phyloP scores from a whole-genome alignment of 1,140 invertebrate species.

The Geopemphigus sp. region DNA sequence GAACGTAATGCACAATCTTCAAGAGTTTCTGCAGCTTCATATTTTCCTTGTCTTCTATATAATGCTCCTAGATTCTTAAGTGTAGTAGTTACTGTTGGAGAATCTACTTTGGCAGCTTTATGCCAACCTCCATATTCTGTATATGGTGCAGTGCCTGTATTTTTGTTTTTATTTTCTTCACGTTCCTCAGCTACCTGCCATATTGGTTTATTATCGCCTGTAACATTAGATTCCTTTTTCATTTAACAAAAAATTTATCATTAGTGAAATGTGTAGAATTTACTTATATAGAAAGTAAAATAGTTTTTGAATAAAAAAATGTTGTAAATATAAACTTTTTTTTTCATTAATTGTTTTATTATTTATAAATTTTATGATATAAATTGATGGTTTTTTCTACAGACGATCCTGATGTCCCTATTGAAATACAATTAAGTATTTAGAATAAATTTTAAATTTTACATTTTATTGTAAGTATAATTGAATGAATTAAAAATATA shows the following conservation, averaged over 20 bases:
- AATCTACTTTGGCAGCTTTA: constrained; percentile 97
- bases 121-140: constrained; percentile 97
- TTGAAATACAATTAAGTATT: not conserved
- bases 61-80: constrained; percentile 95
- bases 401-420: not conserved
- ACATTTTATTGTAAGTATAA: not conserved
- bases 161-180: constrained; percentile 90
- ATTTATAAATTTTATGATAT: no score
- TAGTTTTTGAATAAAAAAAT: not conserved
- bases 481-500: not conserved
- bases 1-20: constrained; percentile 95
- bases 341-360: no score
- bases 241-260: constrained; percentile 47
- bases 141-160: constrained; percentile 86
- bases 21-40: constrained; percentile 96
- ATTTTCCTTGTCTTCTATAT: constrained; percentile 90
- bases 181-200: constrained; percentile 99
- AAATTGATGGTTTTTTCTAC: not conserved
- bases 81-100: constrained; percentile 94
- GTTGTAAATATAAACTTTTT: not conserved
- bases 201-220: constrained; percentile 96
- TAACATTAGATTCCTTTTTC: constrained; percentile 49
- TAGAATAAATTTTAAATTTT: not conserved
- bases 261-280: constrained; percentile 5
- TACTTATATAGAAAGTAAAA: not conserved